Evolutionary conservation across 2,888 invertebrate species (phyloP), one percentile per base, ranked within the genome.

Genomic region (Drosophila macrothrix): DNA sequence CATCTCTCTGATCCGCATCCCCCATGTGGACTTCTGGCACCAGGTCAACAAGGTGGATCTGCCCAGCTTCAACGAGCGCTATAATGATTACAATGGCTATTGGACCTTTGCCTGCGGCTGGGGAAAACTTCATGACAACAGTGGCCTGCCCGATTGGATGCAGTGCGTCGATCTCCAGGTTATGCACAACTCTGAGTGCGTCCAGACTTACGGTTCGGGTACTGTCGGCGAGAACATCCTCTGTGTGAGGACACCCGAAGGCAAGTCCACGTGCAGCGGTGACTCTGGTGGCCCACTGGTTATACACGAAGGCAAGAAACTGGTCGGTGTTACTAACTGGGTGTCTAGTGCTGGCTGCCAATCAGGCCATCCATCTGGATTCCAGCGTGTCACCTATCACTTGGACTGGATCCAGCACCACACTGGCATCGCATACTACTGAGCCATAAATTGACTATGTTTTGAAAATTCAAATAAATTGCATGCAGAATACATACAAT

Each of bases 271-370:
- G 4, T 92, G 92, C 73, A 74, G 81, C 3, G 91, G 92, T 2
- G 92, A 92, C 66, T 92, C 91, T 37, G 92, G 92, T 22, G 92
- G 91, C 25, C 92, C 92, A 25, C 71, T 92, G 79, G 90, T 89
- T 5, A 67, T 80, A 33, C 78, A 82, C 35, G 67, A 81, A 4
- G 73, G 67, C 39, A 43, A 25, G 35, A 72, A 82, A n/a, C 77
- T 91, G 54, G 61, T 92, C 53, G 92, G 92, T 63, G 78, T 92
- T 9, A 87, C 83, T 55, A 91, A 91, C 53, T 78, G 63, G 63
- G 78, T 76, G 0, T 64, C 78, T 0, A 0, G 37, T 19, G 53
- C 71, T 6, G 90, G 90, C 41, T 91, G 90, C 62, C 80, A 87
- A 29, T 67, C 61, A 31, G 84, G 82, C 5, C 72, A 62, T 28